Base-by-base conservation (phyloP, 2,888 invertebrate genomes). In the Nemoura dubitans region DNA sequence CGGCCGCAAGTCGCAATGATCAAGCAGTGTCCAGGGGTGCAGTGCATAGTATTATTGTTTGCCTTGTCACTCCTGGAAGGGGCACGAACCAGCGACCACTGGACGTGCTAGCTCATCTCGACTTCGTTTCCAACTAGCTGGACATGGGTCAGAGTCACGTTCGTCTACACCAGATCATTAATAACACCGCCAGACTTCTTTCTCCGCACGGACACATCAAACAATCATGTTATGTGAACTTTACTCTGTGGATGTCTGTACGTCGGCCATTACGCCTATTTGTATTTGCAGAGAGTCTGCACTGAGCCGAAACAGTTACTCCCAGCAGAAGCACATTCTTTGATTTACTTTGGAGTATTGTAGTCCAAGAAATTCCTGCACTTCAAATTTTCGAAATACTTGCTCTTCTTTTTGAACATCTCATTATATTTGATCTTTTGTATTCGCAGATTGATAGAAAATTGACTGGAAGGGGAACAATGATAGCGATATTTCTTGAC, bases 11-110 rank as follows among this genome's bases (percentile, higher is more conserved):
- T 21, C 21, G 59, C 14, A 21, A 59, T 21, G 59, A 14, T 59
- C 59, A 21, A 21, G 59, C 21, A 59, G 3, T 59, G 59, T 21
- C 21, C 59, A 59, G 14, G n/a, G 59, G 59, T 59, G 59, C 21
- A 59, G 59, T 59, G 59, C 59, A 7, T 10, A 10, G 36, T 59
- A 59, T 59, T 59, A 59, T 21, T 78, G 78, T 78, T 26, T 78
- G 78, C 25, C 78, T 78, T 78, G 59, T 59, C 59, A 21, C 59
- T 59, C 2, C 59, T 59, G 6, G 27, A 78, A 26, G 78, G 26
- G 78, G 78, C 78, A 78, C 78, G 78, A 27, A 78, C 78, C 5
- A 26, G 78, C 25, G 78, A 78, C 78, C 78, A 78, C 78, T 78
- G 78, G 27, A 28, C 78, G 78, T 78, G 78, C 78, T 21, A 27